phyloP scores from a whole-genome alignment of 2,888 invertebrate species.

The Geotrupes spiniger region DNA sequence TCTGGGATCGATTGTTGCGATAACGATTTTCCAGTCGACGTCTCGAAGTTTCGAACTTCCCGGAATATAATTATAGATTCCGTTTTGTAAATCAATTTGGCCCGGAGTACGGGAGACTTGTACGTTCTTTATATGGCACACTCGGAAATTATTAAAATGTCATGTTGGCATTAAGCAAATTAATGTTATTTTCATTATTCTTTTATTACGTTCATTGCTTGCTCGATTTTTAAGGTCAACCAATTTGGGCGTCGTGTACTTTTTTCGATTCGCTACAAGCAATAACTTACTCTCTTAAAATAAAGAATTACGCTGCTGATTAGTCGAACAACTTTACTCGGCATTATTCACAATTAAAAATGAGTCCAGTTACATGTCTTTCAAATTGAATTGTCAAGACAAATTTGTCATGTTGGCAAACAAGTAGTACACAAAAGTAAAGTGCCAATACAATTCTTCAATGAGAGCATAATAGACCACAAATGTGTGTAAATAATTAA shows the following conservation, averaged over 20 bases:
- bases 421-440: too few relatives aligned
- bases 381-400: too few relatives aligned
- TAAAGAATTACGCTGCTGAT: too few relatives aligned
- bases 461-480: too few relatives aligned
- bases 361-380: neutral
- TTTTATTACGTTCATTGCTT: conserved; percentile 2
- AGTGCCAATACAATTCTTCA: too few relatives aligned
- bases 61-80: conserved; percentile 16
- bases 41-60: conserved; percentile 13
- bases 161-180: conserved; percentile 12
- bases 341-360: conserved; percentile 11
- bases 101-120: conserved; percentile 1
- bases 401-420: too few relatives aligned
- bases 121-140: conserved; percentile 3
- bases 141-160: conserved; percentile 4
- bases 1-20: conserved; percentile 11
- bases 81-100: conserved; percentile 17
- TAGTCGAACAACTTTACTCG: neutral
- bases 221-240: conserved; percentile 13
- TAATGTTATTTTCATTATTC: conserved; percentile 10
- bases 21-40: conserved; percentile 10
- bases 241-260: conserved; percentile 9
- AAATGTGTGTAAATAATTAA: too few relatives aligned
- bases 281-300: conserved; percentile 8
- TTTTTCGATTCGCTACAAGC: conserved; percentile 4